A percentile compares a stretch with the other conserved stretches of the same genome.
phyloP scores from a whole-genome alignment of 2,113 vertebrate genomes.

The Vidua macroura region DNA sequence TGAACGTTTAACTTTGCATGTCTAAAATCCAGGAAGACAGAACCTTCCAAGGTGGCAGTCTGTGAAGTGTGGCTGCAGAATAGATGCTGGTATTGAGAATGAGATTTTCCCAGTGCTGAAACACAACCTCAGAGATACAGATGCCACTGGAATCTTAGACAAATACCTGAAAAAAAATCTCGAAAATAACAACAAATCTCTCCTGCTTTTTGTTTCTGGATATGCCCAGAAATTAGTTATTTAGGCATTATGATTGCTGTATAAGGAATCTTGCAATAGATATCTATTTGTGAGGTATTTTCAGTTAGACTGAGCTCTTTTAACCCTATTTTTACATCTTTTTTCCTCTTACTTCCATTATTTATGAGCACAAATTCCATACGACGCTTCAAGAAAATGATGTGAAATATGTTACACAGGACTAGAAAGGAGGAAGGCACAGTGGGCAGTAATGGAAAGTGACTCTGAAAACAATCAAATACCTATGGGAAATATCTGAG shows the following conservation, averaged over 20 bases:
- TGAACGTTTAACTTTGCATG: not conserved
- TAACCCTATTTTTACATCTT: not conserved
- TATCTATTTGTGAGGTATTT: not conserved
- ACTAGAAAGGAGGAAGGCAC: not conserved
- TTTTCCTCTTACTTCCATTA: not conserved
- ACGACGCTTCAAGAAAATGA: not conserved
- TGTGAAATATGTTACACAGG: not conserved
- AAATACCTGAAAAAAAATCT: not conserved
- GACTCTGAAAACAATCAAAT: not conserved
- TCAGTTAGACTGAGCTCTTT: not conserved
- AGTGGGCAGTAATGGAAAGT: not conserved
- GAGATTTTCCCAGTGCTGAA: not conserved
- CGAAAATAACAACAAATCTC: not conserved
- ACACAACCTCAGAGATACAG: not conserved
- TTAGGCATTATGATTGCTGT: not conserved
- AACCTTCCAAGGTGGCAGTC: not conserved
- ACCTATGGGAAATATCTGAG: not conserved
- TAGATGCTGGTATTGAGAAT: not conserved
- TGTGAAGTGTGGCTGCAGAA: not conserved
- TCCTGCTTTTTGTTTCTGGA: not conserved
- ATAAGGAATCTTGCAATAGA: not conserved
- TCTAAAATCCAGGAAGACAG: not conserved
- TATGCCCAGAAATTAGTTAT: not conserved
- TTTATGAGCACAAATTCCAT: not conserved
- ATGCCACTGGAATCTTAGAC: not conserved